phyloP scores from a whole-genome alignment of 2,797 vertebrate genomes.

The Artibeus lituratus region DNA sequence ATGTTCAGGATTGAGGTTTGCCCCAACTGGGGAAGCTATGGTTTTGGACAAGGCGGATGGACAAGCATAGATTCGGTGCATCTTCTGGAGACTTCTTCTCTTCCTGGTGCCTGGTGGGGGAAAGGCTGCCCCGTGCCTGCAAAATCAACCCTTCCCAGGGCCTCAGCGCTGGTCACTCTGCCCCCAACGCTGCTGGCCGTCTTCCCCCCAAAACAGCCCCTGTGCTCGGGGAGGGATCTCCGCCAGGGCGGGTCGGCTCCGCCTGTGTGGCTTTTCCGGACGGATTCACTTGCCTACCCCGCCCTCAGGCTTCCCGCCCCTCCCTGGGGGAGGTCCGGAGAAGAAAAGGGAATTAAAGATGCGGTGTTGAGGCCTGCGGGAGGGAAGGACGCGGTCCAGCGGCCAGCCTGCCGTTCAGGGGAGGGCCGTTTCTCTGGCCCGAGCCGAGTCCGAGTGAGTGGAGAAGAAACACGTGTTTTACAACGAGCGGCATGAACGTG shows the following conservation, averaged over 20 bases:
- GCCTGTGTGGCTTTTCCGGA: background rate
- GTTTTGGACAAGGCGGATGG: background rate
- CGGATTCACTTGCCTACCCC: background rate
- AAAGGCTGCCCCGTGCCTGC: rapidly evolving
- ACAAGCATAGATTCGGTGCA: background rate
- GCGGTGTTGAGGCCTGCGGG: background rate
- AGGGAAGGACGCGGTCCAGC: background rate
- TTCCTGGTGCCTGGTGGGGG: background rate
- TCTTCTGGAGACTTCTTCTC: background rate
- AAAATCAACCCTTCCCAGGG: background rate
- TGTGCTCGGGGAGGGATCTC: background rate
- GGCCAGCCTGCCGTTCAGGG: background rate
- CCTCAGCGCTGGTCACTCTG: background rate
- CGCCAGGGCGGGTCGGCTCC: background rate
- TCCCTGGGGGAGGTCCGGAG: background rate
- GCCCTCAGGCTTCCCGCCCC: background rate
- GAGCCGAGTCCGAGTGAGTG: conserved; percentile 1
- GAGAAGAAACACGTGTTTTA: conserved; percentile 40
- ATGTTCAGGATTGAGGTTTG: background rate
- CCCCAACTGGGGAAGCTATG: background rate
- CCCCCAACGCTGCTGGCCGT: background rate
- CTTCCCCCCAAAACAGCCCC: background rate
- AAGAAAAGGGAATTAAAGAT: background rate
- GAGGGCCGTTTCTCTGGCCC: conserved; percentile 19
- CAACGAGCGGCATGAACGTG: conserved; percentile 46